phyloP scores from a whole-genome alignment of 1,140 invertebrate species.

The Drosophila pseudoobscura region DNA sequence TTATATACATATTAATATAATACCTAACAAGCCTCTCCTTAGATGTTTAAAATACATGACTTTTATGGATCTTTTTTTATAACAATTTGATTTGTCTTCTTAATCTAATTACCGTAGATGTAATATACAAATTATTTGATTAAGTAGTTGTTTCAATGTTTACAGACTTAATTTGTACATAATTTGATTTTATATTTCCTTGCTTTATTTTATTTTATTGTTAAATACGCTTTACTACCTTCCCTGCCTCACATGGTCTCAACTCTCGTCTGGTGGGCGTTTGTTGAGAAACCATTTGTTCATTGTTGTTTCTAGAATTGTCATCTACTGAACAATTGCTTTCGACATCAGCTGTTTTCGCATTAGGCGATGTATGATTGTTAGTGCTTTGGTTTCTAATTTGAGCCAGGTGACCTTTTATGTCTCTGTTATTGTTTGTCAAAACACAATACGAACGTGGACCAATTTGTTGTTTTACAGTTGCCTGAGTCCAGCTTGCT shows the following conservation, averaged over 20 bases:
- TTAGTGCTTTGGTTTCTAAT: not conserved
- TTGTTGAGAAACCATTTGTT: not conserved
- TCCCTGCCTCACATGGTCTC: constrained; percentile 1
- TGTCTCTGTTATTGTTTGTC: not conserved
- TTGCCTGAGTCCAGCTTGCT: constrained; percentile 8
- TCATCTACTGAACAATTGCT: not conserved
- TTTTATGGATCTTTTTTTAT: too few species aligned
- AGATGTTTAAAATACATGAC: too few species aligned
- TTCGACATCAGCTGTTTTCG: not conserved
- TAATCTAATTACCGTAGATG: too few species aligned
- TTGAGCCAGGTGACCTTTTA: constrained; percentile 2
- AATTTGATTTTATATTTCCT: too few species aligned
- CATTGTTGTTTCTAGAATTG: not conserved
- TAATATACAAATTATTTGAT: too few species aligned
- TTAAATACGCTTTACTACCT: constrained; percentile 1
- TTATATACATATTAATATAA: too few species aligned
- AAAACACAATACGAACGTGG: constrained; percentile 9
- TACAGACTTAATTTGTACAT: too few species aligned
- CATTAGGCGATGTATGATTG: not conserved
- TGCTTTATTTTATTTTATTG: not conserved
- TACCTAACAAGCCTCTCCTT: too few species aligned
- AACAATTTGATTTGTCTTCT: too few species aligned
- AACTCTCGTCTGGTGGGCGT: constrained; percentile 6
- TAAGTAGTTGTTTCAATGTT: too few species aligned
- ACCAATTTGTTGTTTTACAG: not conserved